Conservation (phyloP, 2,888 invertebrate genomes). For the Athrips mouffetella region DNA sequence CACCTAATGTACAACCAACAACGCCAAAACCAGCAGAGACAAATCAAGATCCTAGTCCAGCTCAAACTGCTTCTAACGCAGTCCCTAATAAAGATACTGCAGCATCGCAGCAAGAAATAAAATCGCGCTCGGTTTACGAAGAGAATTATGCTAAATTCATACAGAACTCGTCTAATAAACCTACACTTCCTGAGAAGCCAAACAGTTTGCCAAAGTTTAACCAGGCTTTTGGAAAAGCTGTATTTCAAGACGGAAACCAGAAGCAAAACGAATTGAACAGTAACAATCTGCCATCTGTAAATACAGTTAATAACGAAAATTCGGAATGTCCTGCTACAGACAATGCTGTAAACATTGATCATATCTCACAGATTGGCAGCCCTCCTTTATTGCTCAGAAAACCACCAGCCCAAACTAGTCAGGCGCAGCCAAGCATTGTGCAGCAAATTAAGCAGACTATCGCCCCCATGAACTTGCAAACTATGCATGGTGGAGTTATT, state of each 20-base stretch:
- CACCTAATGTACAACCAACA: slow-evolving; percentile 43
- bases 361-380: slow-evolving; percentile 55
- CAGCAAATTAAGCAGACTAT: slow-evolving; percentile 74
- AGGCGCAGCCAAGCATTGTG: slow-evolving; percentile 55
- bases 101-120: slow-evolving; percentile 59
- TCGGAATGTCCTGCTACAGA: slow-evolving; percentile 50
- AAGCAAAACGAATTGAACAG: slow-evolving; percentile 49
- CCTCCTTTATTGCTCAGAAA: slow-evolving; percentile 64
- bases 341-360: slow-evolving; percentile 56
- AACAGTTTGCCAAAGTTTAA: slow-evolving; percentile 85
- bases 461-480: slow-evolving; percentile 77
- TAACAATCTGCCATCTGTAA: slow-evolving; percentile 36
- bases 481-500: slow-evolving; percentile 83
- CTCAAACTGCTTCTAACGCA: slow-evolving; percentile 33
- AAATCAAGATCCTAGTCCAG: slow-evolving; percentile 44
- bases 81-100: slow-evolving; percentile 38
- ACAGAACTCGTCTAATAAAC: slow-evolving; percentile 60
- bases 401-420: slow-evolving; percentile 45
- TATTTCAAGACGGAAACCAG: slow-evolving; percentile 72
- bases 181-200: slow-evolving; percentile 55
- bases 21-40: slow-evolving; percentile 42
- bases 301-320: slow-evolving; percentile 38
- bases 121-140: slow-evolving; percentile 73
- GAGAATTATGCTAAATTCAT: slow-evolving; percentile 78
- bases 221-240: slow-evolving; percentile 87